Evolutionary conservation across 1,140 invertebrate species (phyloP).

Genomic region (Trigoniulus corallinus): DNA sequence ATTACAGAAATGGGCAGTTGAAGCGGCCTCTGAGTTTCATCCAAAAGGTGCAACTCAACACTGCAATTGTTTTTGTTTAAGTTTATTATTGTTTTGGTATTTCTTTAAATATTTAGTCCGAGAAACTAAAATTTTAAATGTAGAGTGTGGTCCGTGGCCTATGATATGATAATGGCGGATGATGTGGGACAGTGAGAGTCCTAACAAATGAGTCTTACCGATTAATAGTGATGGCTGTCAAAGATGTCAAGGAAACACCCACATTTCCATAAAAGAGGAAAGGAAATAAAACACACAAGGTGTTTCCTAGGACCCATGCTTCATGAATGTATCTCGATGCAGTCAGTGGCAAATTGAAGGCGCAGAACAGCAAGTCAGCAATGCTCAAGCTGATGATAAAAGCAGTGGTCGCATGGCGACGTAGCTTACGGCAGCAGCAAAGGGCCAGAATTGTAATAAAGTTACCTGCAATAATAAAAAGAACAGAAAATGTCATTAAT

Average conservation of each 20-base stretch:
- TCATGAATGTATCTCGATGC: slow-evolving; percentile 61
- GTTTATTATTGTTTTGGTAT: no score
- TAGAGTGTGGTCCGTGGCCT: no score
- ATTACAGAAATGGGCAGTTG: neutral
- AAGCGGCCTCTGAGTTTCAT: no score
- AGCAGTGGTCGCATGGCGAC: slow-evolving; percentile 64
- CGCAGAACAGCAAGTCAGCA: slow-evolving; percentile 69
- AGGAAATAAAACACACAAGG: slow-evolving; percentile 64
- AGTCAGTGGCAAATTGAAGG: slow-evolving; percentile 64
- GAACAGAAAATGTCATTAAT: no score
- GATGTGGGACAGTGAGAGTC: no score
- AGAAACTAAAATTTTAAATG: no score
- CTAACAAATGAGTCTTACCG: slow-evolving; percentile 35
- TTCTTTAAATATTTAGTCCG: no score
- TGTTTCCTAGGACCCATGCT: slow-evolving; percentile 60
- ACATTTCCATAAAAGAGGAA: slow-evolving; percentile 81
- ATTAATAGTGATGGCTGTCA: slow-evolving; percentile 77
- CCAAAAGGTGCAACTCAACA: no score
- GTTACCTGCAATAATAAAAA: no score
- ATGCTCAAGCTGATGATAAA: slow-evolving; percentile 71
- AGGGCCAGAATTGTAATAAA: slow-evolving; percentile 58
- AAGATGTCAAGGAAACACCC: slow-evolving; percentile 64
- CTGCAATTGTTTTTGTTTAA: no score
- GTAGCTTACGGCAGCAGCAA: slow-evolving; percentile 50
- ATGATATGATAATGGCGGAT: no score